Evolutionary conservation across 2,797 vertebrate species (phyloP).

Genomic region (Garrulus glandarius): DNA sequence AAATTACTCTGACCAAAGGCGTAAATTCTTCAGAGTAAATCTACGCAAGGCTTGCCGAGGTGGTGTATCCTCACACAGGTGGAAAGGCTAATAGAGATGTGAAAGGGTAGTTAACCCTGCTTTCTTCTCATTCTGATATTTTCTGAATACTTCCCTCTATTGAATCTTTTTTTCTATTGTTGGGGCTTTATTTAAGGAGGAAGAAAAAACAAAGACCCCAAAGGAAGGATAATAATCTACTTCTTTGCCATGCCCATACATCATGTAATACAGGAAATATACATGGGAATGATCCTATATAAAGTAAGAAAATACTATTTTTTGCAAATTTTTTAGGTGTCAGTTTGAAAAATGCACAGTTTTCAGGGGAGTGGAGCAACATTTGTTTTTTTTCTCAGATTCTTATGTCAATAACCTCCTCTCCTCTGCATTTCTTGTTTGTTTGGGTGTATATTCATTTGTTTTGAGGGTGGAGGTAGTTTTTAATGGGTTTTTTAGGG

Average conservation of each 20-base stretch:
- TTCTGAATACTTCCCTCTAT: not conserved
- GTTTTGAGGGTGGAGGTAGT: accelerated
- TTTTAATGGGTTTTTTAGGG: not conserved
- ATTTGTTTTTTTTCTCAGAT: accelerated
- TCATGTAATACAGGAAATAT: not conserved
- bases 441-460: not conserved
- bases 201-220: not conserved
- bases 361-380: accelerated
- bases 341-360: not conserved
- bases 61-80: not conserved
- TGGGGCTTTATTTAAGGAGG: not conserved
- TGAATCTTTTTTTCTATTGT: not conserved
- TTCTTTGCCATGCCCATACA: not conserved
- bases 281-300: not conserved
- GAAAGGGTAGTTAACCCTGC: not conserved
- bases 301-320: not conserved
- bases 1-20: constrained; percentile 21
- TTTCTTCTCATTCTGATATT: not conserved
- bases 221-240: not conserved
- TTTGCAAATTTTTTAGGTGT: not conserved
- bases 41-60: not conserved
- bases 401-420: not conserved
- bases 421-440: not conserved
- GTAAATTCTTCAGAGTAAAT: not conserved
- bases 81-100: not conserved